Evolutionary conservation across 2,888 invertebrate genomes (phyloP), one percentile per base, ranked within the genome.

Genomic region (Hypsopygia costalis): DNA sequence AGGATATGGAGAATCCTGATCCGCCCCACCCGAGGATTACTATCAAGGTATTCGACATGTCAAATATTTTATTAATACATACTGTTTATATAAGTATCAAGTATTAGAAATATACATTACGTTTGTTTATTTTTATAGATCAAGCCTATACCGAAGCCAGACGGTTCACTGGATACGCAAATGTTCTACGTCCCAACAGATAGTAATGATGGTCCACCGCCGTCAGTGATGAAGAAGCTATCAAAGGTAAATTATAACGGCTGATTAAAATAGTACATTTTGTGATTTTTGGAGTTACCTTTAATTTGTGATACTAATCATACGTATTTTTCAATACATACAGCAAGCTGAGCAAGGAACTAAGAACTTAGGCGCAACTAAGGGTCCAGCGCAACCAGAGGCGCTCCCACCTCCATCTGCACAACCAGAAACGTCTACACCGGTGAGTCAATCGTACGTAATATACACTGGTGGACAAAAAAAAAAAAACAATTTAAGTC

Each of bases 181-280:
- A 93, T 94, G 86, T 95, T 95, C 69, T 94, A 94, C 64, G 94
- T 94, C 6, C 93, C 93, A 0, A 93, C 93, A 4, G 93, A 91
- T 50, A 91, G 90, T 51, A 91, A 91, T 49, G 91, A 91, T 46
- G 89, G 87, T 0, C 89, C 82, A 0, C 89, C 89, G 8, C 85
- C 89, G 0, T 71, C 76, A 1, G 71, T 88, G 12, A 62, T 85
- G 51, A 87, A 79, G 53, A 86, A 86, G 61, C 56, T 72, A 1
- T 64, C 80, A 0, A 87, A 85, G 76, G 83, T 81, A 61, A 44
- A 40, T 43, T 12, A 31, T n/a, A n/a, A n/a, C n/a, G n/a, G n/a
- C n/a, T n/a, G n/a, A n/a, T n/a, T n/a, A n/a, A n/a, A n/a, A n/a
- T n/a, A n/a, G n/a, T n/a, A n/a, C n/a, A n/a, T n/a, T n/a, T n/a